Evolutionary conservation across 2,797 vertebrate species (phyloP).

Genomic region (Enteromius mattozi): DNA sequence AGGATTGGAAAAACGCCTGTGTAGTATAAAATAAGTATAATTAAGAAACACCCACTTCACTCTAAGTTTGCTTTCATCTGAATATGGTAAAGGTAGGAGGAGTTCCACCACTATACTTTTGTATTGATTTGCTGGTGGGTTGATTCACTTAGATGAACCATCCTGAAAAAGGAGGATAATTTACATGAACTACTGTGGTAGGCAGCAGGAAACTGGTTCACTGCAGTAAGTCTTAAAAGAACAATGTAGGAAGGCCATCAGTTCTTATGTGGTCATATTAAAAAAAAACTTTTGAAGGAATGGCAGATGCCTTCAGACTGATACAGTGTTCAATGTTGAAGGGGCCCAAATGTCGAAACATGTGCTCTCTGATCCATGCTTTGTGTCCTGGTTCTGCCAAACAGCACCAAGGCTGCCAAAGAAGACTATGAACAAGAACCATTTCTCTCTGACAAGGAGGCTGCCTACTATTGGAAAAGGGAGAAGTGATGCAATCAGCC

Average conservation of each 20-base stretch:
- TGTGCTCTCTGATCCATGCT: neutral
- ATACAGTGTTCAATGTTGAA: neutral
- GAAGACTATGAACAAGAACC: neutral
- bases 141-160: conserved; percentile 10
- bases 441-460: neutral
- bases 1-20: neutral
- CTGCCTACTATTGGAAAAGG: neutral
- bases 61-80: conserved; percentile 6
- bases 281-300: neutral
- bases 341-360: neutral
- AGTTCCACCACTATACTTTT: neutral
- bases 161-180: neutral
- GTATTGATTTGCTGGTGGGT: neutral
- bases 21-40: neutral
- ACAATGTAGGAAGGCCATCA: neutral
- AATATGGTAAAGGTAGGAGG: neutral
- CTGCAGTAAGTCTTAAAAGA: conserved; percentile 8
- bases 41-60: neutral
- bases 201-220: neutral
- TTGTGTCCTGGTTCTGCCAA: neutral
- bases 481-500: conserved; percentile 2
- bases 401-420: neutral
- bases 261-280: neutral
- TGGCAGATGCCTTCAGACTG: neutral
- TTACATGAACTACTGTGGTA: conserved; percentile 1